These are phyloP conservation scores for Drosophila nannoptera DNA, from an alignment of 1,140 invertebrate species.

Conservation along the genomic window DNA sequence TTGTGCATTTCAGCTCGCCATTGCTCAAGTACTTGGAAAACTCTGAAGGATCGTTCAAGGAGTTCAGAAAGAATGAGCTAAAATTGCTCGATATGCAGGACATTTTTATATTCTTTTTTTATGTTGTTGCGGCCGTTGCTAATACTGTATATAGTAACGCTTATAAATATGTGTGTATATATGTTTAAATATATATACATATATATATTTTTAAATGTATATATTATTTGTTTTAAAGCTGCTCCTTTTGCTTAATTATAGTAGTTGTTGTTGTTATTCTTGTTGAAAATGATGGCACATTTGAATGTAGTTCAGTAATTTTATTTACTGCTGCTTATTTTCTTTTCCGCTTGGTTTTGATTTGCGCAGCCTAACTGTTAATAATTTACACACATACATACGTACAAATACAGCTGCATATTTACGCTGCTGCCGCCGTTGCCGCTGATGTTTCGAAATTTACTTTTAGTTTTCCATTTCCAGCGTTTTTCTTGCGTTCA, in stretches of 20 bases:
- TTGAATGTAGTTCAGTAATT: conserved; percentile 29
- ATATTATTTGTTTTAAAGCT: conserved; percentile 48
- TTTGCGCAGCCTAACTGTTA: conserved; percentile 42
- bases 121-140: conserved; percentile 31
- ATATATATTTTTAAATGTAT: conserved; percentile 40
- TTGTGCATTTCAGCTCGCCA: conserved; percentile 75
- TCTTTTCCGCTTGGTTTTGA: conserved; percentile 23
- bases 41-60: conserved; percentile 78
- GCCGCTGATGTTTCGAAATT: conserved; percentile 50
- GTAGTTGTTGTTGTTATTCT: conserved; percentile 19
- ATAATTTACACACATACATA: conserved; percentile 44
- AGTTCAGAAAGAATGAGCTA: conserved; percentile 78
- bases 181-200: conserved; percentile 34
- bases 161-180: conserved; percentile 24
- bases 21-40: conserved; percentile 79
- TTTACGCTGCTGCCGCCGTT: conserved; percentile 19
- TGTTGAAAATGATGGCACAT: conserved; percentile 53
- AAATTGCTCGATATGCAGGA: conserved; percentile 79
- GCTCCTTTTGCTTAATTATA: conserved; percentile 42
- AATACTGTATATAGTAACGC: conserved; percentile 57
- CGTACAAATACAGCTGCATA: conserved; percentile 44
- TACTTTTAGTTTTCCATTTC: conserved; percentile 57
- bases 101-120: conserved; percentile 54
- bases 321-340: conserved; percentile 30
- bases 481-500: conserved; percentile 64